Base-by-base conservation (phyloP, 2,888 invertebrate species). In the Heteromurus nitidus region DNA sequence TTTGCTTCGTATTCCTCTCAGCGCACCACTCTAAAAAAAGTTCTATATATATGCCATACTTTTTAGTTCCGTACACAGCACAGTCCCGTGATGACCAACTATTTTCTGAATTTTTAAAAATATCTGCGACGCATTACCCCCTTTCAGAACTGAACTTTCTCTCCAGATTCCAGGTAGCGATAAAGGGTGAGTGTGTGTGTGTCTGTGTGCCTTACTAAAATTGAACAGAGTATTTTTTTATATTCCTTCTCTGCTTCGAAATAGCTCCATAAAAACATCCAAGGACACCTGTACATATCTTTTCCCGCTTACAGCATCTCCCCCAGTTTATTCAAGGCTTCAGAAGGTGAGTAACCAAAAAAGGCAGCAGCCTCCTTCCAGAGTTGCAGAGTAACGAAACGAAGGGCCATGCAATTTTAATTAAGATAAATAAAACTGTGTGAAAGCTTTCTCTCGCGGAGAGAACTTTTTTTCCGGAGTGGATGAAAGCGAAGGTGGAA, bases 401-500 rank as follows among this genome's bases (percentile, higher is more conserved):
- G 50, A 50, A 20, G 11, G 30, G 36, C 28, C 31, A 68, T 68
- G 22, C 30, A 68, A 50, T 68, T 53, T 68, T 68, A 68, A 68
- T 68, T 30, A 68, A 68, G 68, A 2, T 31, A 50, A 36, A 36
- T n/a, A 36, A 65, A 13, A 5, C 7, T 36, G 13, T 36, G 36
- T 36, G 13, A 36, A 36, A 9, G 36, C 2, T 42, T 65, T 44
- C 44, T 20, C 31, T 9, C 36, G 36, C 7, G 36, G 7, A 9
- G 36, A 9, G 36, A 36, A 36, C 36, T 36, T 9, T 36, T 36
- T 36, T 36, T 13, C 36, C 5, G 36, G 7, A 36, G 7, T 13
- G 13, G 5, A 36, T 36, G 36, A 36, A 36, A 36, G 13, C n/a
- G n/a, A n/a, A n/a, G n/a, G n/a, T n/a, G n/a, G n/a, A n/a, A n/a